A percentile compares a stretch with the other conserved stretches of the same genome.
phyloP scores from a whole-genome alignment of 2,113 vertebrate genomes.

The Genyomyrus donnyi region DNA sequence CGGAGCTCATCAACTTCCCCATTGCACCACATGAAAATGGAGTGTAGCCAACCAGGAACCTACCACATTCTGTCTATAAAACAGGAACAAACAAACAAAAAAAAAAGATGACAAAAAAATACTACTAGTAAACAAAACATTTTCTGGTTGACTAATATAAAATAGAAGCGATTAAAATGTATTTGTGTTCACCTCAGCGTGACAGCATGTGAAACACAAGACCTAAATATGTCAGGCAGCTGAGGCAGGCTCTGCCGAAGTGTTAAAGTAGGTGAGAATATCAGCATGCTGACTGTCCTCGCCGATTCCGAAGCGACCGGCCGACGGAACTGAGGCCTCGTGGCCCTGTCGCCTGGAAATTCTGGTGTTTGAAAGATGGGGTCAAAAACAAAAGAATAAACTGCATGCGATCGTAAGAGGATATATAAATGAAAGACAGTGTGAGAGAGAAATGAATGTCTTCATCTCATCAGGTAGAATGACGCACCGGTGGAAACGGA shows the following conservation, averaged over 20 bases:
- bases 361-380: neutral
- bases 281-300: neutral
- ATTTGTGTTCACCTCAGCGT: neutral
- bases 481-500: neutral
- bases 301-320: neutral
- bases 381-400: neutral
- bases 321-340: neutral
- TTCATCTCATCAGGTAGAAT: neutral
- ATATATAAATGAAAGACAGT: neutral
- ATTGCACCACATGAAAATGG: conserved; percentile 20
- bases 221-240: neutral
- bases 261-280: neutral
- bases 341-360: neutral
- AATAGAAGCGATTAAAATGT: neutral
- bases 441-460: neutral
- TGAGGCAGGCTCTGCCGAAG: neutral
- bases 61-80: neutral
- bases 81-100: neutral
- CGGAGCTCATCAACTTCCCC: conserved; percentile 20
- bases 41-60: neutral
- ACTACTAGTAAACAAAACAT: neutral
- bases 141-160: conserved; percentile 8
- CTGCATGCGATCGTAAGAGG: neutral
- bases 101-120: neutral
- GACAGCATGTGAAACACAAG: conserved; percentile 4